These are phyloP conservation scores for Panthera tigris DNA, from an alignment of 2,113 vertebrate genomes.

Conservation along the genomic window DNA sequence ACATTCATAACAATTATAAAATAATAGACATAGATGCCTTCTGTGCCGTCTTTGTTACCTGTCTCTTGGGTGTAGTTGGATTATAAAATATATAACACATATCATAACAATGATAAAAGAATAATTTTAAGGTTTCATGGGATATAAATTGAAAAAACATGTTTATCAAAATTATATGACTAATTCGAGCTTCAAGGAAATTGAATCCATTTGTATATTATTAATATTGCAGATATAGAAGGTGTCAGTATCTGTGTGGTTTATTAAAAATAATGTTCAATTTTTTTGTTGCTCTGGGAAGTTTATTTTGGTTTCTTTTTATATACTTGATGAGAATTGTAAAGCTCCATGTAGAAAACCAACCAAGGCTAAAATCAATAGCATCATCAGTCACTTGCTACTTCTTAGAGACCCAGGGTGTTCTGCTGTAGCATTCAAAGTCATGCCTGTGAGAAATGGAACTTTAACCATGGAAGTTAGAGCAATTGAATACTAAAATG, in stretches of 20 bases:
- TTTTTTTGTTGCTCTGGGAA: neutral
- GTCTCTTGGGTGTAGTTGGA: neutral
- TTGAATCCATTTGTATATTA: neutral
- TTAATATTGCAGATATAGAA: neutral
- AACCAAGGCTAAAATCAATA: slow-evolving; percentile 51
- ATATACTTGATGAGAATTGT: neutral
- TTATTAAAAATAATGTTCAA: neutral
- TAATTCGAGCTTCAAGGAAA: neutral
- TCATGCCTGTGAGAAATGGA: neutral
- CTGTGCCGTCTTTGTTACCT: neutral
- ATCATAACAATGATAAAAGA: neutral
- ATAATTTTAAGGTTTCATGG: neutral
- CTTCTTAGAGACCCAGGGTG: neutral
- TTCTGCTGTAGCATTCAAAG: neutral
- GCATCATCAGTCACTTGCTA: neutral
- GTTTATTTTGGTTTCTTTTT: slow-evolving; percentile 46
- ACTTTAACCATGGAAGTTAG: slow-evolving; percentile 30
- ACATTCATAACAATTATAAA: neutral
- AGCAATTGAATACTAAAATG: neutral
- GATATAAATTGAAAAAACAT: neutral
- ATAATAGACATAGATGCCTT: neutral
- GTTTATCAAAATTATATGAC: neutral
- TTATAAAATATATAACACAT: neutral
- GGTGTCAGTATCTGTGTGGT: accelerated
- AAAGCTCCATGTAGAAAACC: neutral